Evolutionary conservation across 1,140 invertebrate genomes (phyloP), one percentile per base, ranked within the genome.

Genomic region (Apis laboriosa): DNA sequence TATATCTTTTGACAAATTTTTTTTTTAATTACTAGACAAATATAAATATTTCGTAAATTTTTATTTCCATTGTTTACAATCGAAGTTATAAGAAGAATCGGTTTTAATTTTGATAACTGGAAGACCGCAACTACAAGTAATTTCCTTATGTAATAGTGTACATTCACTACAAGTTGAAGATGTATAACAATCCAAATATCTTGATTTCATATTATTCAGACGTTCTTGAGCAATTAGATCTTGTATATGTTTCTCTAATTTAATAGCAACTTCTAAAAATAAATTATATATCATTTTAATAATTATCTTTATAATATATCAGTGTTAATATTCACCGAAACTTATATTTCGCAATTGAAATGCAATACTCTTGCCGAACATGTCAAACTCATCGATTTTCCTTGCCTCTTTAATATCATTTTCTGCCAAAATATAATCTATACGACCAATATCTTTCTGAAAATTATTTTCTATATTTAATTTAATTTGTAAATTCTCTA

Each of bases 211-310:
- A 12, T 67, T 71, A 56, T 73, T 24, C 13, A 88, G 66, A 64
- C 74, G 86, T 11, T 84, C 74, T 28, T 88, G 55, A 28, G 68
- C 63, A 17, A 88, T 56, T 13, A 87, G 28, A 28, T 64, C 67
- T 58, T 88, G 86, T 87, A 88, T 88, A 7, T 72, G 49, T 56
- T 71, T 87, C 61, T 88, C 64, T n/a, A 88, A 70, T 66, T 88
- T 75, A 43, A 84, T 34, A 24, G 82, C 86, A 49, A 63, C 56
- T 51, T 77, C 86, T 88, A 75, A 49, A 75, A 84, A 66, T 8
- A 68, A 84, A 58, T 28, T 9, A 24, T 9, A 24, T 19, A 2
- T 4, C 63, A 34, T 9, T 21, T 77, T 9, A 71, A 81, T 34
- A 63, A 51, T 77, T 1, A 53, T 12, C 5, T 60, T 15, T 28